Evolutionary conservation across 1,140 invertebrate species (phyloP), one percentile per base, ranked within the genome.

Genomic region (Lordiphosa collinella): DNA sequence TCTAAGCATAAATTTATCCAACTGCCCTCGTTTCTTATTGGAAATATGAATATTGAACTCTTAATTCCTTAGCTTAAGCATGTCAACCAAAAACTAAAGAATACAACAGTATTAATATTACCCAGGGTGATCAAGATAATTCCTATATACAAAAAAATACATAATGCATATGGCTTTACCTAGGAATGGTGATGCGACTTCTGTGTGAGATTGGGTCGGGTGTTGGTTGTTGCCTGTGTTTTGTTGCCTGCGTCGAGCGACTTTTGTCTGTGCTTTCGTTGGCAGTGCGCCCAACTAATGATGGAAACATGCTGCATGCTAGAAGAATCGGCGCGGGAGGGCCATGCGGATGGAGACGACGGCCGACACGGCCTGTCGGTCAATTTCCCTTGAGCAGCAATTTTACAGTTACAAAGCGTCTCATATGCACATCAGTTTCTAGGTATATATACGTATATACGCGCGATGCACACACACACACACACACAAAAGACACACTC

Each of bases 271-370:
- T 63, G 75, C 66, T 80, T 80, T 76, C 66, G 55, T 80, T 80
- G 75, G 75, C 75, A 80, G 37, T 54, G 76, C 71, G 75, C 75
- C 75, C 75, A 80, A 82, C 71, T 68, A 61, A 69, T 75, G 76
- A 80, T 80, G 71, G 47, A 82, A 80, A 67, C 71, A 82, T 72
- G 56, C 76, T 59, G 74, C 74, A 78, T 64, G 58, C 63, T 59
- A 38, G 10, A 53, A 37, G 57, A 55, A 47, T 38, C 43, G 50
- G 70, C 49, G 71, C 71, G 66, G 75, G 76, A 82, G 76, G 59
- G 51, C 51, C 16, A 37, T 29, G 34, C 25, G 52, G 11, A 35
- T 14, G 36, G 22, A 66, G 47, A 46, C 50, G 67, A 55, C 67
- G 66, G 54, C 53, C 67, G 70, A 65, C 51, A 61, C 37, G 54